Evolutionary conservation across 2,797 vertebrate species (phyloP).

Genomic region (Crypturellus tataupa): DNA sequence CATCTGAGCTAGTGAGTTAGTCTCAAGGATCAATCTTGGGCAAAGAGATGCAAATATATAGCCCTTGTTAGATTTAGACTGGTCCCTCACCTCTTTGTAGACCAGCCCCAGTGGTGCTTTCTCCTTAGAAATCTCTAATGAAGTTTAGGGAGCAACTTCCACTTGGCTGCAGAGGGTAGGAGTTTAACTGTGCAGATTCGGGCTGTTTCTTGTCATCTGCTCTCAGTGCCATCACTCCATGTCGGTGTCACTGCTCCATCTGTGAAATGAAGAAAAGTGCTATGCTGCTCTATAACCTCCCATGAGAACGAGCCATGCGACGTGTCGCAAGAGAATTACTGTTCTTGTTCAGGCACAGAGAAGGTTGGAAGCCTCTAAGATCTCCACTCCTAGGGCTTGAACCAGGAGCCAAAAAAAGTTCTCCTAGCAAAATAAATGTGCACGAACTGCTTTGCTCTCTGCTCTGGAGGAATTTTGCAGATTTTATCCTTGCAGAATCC

Average conservation of each 20-base stretch:
- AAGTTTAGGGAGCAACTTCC: not conserved
- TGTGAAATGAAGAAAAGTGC: not conserved
- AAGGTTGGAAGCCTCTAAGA: not conserved
- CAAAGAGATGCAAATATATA: not conserved
- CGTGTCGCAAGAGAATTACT: not conserved
- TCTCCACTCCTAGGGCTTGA: not conserved
- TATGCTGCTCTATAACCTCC: not conserved
- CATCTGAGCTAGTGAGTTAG: not conserved
- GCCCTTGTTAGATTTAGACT: not conserved
- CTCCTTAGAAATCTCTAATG: not conserved
- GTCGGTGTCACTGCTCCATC: not conserved
- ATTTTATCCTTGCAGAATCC: not conserved
- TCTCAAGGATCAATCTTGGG: rapidly evolving
- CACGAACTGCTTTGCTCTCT: not conserved
- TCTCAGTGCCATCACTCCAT: not conserved
- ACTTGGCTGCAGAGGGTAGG: not conserved
- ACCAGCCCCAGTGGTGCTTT: not conserved
- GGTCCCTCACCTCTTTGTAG: not conserved
- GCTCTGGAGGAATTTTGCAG: not conserved
- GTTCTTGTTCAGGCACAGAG: not conserved
- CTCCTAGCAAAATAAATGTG: not conserved
- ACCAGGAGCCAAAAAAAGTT: not conserved
- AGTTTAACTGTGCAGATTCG: not conserved
- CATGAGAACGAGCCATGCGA: not conserved
- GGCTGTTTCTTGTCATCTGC: not conserved